Conservation (phyloP, 1,140 invertebrate species). For the Megalopta genalis region DNA sequence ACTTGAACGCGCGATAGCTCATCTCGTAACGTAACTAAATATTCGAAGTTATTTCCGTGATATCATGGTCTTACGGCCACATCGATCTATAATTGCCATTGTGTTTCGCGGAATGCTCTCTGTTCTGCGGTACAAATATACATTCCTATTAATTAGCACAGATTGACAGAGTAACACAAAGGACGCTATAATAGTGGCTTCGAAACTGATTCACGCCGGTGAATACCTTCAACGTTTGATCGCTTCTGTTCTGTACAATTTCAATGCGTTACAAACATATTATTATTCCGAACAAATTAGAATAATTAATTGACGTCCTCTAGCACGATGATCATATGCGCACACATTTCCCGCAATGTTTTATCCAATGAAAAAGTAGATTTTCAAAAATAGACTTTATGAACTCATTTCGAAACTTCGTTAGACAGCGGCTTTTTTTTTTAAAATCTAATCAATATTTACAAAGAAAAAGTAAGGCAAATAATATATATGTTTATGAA, state of each 20-base stretch:
- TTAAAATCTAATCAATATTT: no score
- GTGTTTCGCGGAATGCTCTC: not conserved
- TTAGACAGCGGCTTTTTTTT: no score
- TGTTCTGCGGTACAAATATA: not conserved
- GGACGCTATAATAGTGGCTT: not conserved
- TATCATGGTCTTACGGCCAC: not conserved
- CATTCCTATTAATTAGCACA: conserved; percentile 2
- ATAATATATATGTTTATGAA: no score
- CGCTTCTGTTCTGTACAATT: not conserved
- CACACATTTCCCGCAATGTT: no score
- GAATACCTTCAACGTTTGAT: conserved; percentile 2
- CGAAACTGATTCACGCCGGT: not conserved
- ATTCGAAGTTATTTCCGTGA: not conserved
- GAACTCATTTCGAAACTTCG: no score
- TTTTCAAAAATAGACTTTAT: no score
- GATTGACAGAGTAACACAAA: not conserved
- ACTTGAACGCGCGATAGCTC: no score
- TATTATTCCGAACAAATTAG: not conserved
- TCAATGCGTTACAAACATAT: not conserved
- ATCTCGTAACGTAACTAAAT: not conserved
- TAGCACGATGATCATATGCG: not conserved
- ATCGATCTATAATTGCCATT: not conserved
- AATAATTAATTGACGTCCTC: not conserved
- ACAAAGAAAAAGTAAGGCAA: no score
- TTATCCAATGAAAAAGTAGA: no score